These are phyloP conservation scores for Eriocheir sinensis DNA, from an alignment of 1,140 invertebrate genomes.

Conservation along the genomic window DNA sequence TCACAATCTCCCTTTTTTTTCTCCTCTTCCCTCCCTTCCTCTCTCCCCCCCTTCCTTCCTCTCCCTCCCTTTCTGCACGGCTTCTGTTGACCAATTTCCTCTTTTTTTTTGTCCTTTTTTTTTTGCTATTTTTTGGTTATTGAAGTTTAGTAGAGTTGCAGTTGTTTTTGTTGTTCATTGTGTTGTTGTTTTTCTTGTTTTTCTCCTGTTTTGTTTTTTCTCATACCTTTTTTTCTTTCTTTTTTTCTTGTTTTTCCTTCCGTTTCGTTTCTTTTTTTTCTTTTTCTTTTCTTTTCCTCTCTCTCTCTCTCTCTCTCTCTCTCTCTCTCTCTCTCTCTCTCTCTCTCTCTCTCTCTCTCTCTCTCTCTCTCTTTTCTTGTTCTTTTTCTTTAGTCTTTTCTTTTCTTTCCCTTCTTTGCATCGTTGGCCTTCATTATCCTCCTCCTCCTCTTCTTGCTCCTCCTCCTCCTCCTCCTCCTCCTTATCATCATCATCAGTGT, in stretches of 20 bases:
- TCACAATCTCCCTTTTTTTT: too few species aligned
- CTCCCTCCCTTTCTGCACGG: neutral
- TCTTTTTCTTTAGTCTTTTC: too few species aligned
- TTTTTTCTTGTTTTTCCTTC: neutral
- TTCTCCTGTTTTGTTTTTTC: too few species aligned
- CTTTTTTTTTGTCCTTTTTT: neutral
- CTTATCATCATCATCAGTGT: neutral
- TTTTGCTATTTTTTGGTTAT: neutral
- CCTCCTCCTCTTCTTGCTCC: neutral
- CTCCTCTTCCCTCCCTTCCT: neutral
- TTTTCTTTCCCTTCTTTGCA: neutral
- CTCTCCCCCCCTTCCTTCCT: neutral
- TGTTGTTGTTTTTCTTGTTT: too few species aligned
- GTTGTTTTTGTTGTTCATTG: too few species aligned
- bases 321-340: neutral
- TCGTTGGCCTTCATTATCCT: neutral
- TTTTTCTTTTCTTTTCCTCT: neutral
- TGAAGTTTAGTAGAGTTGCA: neutral
- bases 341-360: neutral
- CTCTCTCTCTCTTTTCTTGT: too few species aligned
- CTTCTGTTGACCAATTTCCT: neutral
- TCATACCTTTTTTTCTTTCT: neutral
- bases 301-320: neutral
- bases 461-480: neutral
- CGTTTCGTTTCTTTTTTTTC: too few species aligned